These are phyloP conservation scores for Ceuthmochares aereus DNA, from an alignment of 2,113 vertebrate genomes.

Conservation along the genomic window DNA sequence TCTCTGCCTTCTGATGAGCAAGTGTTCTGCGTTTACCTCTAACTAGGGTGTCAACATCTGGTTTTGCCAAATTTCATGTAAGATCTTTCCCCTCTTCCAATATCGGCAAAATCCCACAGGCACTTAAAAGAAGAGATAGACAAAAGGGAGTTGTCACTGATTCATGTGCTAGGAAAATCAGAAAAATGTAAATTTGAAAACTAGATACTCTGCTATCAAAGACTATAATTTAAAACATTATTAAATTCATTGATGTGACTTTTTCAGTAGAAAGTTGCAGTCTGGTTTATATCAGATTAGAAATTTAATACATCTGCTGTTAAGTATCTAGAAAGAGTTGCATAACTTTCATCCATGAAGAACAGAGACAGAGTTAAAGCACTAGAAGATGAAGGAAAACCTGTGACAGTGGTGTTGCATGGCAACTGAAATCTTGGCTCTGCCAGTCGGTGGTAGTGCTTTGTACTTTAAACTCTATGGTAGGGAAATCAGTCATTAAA, in stretches of 20 bases:
- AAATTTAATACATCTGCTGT: conserved; percentile 66
- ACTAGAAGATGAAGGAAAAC: conserved; percentile 64
- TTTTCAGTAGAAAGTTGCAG: conserved; percentile 63
- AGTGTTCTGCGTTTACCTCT: neutral
- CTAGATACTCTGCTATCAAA: conserved; percentile 32
- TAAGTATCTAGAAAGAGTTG: conserved; percentile 66
- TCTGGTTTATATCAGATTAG: conserved; percentile 68
- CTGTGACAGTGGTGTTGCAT: conserved; percentile 68
- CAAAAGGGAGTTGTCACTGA: neutral
- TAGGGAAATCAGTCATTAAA: conserved; percentile 72
- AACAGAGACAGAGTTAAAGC: conserved; percentile 32
- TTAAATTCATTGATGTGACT: conserved; percentile 36
- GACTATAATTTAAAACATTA: conserved; percentile 40
- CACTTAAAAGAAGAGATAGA: neutral
- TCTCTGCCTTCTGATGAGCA: neutral
- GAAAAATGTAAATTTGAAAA: conserved; percentile 53
- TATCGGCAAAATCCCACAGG: neutral
- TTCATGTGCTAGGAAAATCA: conserved; percentile 25
- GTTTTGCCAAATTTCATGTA: neutral
- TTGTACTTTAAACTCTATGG: conserved; percentile 53
- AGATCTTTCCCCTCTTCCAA: neutral
- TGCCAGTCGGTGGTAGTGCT: conserved; percentile 49
- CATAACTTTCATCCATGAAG: conserved; percentile 69
- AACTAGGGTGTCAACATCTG: fast-evolving
- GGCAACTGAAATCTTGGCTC: conserved; percentile 74